These are phyloP conservation scores for Lagodon rhomboides DNA, from an alignment of 2,797 vertebrate genomes.

Conservation along the genomic window DNA sequence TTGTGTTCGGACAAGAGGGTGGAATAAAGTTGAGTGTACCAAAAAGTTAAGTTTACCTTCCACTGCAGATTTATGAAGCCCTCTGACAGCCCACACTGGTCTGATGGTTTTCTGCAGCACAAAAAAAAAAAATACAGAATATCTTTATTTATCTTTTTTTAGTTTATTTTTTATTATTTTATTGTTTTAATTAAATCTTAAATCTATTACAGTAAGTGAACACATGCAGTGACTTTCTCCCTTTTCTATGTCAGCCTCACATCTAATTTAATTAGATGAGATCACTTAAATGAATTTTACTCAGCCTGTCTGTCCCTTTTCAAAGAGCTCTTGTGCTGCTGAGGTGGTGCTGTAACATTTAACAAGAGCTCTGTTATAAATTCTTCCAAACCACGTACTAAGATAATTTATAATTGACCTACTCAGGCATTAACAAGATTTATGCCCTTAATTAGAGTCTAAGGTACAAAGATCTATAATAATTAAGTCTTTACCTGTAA, in stretches of 20 bases:
- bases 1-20: not conserved
- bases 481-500: slow-evolving; percentile 67
- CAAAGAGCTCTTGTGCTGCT: slow-evolving; percentile 27
- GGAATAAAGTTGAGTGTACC: not conserved
- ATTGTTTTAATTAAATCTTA: not conserved
- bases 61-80: slow-evolving; percentile 67
- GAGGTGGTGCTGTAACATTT: not conserved
- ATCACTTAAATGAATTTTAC: not conserved
- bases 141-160: not conserved
- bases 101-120: slow-evolving; percentile 67
- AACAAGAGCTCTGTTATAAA: slow-evolving; percentile 14
- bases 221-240: not conserved
- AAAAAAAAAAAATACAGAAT: slow-evolving; percentile 20
- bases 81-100: slow-evolving; percentile 59
- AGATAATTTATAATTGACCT: not conserved
- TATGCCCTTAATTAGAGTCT: not conserved
- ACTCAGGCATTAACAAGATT: not conserved
- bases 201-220: not conserved
- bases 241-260: slow-evolving; percentile 8
- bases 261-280: not conserved
- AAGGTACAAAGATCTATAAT: not conserved
- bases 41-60: slow-evolving; percentile 64
- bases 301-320: slow-evolving; percentile 11
- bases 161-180: not conserved
- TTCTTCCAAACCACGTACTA: not conserved